Base-by-base conservation (phyloP, 2,113 vertebrate species). In the Sakesphorus luctuosus region DNA sequence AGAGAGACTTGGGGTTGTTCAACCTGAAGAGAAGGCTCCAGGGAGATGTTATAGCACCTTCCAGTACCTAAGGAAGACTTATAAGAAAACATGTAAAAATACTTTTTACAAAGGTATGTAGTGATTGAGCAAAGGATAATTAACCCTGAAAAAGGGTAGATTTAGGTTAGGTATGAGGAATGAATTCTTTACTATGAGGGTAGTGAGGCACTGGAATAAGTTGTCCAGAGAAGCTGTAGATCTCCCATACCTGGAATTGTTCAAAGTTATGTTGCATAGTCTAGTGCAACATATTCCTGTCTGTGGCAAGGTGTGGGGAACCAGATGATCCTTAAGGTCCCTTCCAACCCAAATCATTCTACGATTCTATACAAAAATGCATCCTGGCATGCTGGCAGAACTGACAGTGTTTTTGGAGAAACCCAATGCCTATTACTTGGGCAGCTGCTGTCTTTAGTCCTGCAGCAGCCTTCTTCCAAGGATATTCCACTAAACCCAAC, bases 361-460 rank as follows among this genome's bases (percentile, higher is more conserved):
- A 13, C 18, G 33, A 35, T 9, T 44, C 65, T 10, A 23, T 1
- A 33, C 7, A 33, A 61, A 29, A 50, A 21, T 2, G 5, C 0
- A 1, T 14, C 24, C 43, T 1, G 0, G 38, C 2, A 1, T 0
- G 1, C 21, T 52, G 49, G 50, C 38, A 78, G 43, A 79, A 77
- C 0, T 25, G 11, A 40, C 13, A 7, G 14, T 5, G 2, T 43
- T 84, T 43, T 43, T 73, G 67, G 38, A 75, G 52, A 75, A 71
- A 59, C 11, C 26, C 8, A 43, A 5, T 2, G 18, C 21, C 66
- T 55, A 29, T 5, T 55, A 33, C 19, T 18, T 1, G 3, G 52
- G 46, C 36, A 93, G 52, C 10, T 7, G 0, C 62, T 47, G n/a
- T 63, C 15, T 74, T 56, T 0, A 2, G 38, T 43, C 20, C 25